Evolutionary conservation across 2,797 vertebrate genomes (phyloP).

Genomic region (Myripristis murdjan): DNA sequence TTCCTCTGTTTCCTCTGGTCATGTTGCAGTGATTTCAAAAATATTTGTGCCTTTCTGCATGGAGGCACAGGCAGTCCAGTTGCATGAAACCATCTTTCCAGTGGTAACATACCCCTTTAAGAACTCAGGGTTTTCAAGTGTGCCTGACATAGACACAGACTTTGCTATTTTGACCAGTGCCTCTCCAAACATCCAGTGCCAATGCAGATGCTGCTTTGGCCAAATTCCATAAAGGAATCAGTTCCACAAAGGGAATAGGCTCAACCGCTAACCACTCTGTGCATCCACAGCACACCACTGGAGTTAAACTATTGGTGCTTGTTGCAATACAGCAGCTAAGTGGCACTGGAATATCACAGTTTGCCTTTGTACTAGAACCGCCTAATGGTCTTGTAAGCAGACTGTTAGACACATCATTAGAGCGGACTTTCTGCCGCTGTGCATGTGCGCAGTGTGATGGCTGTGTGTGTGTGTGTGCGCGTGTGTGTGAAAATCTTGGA

Average conservation of each 20-base stretch:
- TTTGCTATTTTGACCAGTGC: conserved; percentile 45
- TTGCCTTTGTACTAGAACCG: conserved; percentile 68
- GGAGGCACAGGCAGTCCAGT: no score
- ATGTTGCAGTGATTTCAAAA: no score
- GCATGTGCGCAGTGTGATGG: conserved; percentile 15
- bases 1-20: no score
- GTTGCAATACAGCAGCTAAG: conserved; percentile 62
- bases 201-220: conserved; percentile 31
- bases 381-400: conserved; percentile 77
- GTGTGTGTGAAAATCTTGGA: conserved; percentile 6
- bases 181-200: conserved; percentile 2
- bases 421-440: conserved; percentile 40
- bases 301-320: conserved; percentile 57
- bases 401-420: conserved; percentile 75
- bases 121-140: background rate
- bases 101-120: no score
- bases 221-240: conserved; percentile 40
- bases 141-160: conserved; percentile 35
- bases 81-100: no score
- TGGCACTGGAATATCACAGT: conserved; percentile 64
- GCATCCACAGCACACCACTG: conserved; percentile 40
- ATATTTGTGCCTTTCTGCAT: no score
- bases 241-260: conserved; percentile 29
- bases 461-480: conserved; percentile 16
- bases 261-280: conserved; percentile 26